Evolutionary conservation across 2,797 vertebrate species (phyloP), one percentile per base, ranked within the genome.

Genomic region (Spinus olivaceus): DNA sequence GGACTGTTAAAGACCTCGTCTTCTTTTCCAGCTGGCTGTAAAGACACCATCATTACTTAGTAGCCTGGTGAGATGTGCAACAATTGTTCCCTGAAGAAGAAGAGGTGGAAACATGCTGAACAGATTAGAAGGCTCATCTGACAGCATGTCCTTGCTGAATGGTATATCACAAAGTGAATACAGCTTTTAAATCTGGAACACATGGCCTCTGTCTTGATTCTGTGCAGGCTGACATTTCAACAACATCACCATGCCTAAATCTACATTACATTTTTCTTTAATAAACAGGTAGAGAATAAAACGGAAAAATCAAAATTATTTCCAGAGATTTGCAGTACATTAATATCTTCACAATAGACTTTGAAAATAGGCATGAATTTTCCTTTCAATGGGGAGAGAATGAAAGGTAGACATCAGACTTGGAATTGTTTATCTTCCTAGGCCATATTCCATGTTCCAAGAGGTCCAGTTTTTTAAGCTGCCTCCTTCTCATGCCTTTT

Each of bases 131-230:
- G 33, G 35, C 51, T 85, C 88, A 73, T 94, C 94, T 96, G 94
- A 93, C 94, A 93, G 50, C 30, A 22, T 87, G 81, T 93, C 86
- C 69, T 90, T 92, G 63, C 85, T 96, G 94, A 94, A 87, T 77
- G 81, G 74, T 93, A 23, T 90, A 90, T 92, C 95, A 84, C 90
- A 80, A 94, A 94, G 91, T 81, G 86, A 97, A 95, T 96, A 86
- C 76, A 95, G 90, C 78, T 96, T 95, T 95, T 91, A 97, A 95
- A 96, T 97, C 57, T 92, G 92, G 82, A 97, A 92, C 97, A 96
- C 69, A 92, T 96, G 95, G 88, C 30, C 44, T 72, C 73, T 79
- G 91, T 73, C 80, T 95, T 96, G 94, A 92, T 88, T 87, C 66
- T 95, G 2, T 87, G 72, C 96, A 95, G 95, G 63, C 93, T 95